phyloP scores from a whole-genome alignment of 2,888 invertebrate species.

The Aporophyla nigra region DNA sequence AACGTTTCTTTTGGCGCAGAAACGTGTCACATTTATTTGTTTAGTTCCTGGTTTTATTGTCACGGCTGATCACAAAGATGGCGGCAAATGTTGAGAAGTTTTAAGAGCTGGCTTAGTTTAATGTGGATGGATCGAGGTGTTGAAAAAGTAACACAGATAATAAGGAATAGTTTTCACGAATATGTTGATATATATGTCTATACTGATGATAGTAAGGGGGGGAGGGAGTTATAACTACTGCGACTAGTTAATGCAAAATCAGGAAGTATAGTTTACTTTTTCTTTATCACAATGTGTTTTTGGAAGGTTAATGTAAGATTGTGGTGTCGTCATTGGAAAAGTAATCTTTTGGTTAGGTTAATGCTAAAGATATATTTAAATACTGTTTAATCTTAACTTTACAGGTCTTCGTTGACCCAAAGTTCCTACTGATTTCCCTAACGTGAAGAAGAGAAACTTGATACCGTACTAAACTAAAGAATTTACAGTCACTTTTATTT shows the following conservation, averaged over 20 bases:
- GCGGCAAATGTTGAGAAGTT: not conserved
- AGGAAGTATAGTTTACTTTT: not conserved
- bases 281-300: not conserved
- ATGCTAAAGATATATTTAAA: not conserved
- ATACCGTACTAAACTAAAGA: not conserved
- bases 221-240: too few species aligned
- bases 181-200: too few species aligned
- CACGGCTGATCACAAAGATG: slow-evolving; percentile 24
- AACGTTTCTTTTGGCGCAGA: slow-evolving; percentile 41
- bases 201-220: too few species aligned
- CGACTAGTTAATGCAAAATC: too few species aligned
- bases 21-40: slow-evolving; percentile 45
- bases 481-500: slow-evolving; percentile 15
- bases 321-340: not conserved
- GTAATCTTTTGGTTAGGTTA: not conserved
- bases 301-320: not conserved
- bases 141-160: not conserved
- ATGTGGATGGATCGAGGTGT: not conserved
- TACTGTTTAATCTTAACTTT: not conserved
- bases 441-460: slow-evolving; percentile 1
- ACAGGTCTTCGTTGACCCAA: not conserved
- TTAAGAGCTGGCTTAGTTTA: not conserved
- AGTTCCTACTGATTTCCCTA: slow-evolving; percentile 34
- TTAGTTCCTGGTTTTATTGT: slow-evolving; percentile 53
- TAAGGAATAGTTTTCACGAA: accelerated